Percentiles rank a stretch among this genome's conserved stretches.
Conservation (phyloP, 2,113 vertebrate species). For the Sitta europaea region DNA sequence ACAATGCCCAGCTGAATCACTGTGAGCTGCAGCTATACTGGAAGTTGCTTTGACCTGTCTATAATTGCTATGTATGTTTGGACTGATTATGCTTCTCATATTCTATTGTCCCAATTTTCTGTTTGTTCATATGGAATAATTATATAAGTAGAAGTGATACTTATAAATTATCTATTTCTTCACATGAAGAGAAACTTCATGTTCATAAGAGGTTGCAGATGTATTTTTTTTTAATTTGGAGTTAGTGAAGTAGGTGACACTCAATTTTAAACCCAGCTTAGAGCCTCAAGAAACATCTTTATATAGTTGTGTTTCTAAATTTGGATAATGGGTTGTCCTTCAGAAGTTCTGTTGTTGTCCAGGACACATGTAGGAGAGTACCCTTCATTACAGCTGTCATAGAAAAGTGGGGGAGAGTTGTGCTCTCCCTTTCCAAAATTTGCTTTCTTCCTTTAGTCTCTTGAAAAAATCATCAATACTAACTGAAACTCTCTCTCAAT, state of each 20-base stretch:
- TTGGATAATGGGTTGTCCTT: not conserved
- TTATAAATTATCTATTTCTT: not conserved
- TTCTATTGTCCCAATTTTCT: not conserved
- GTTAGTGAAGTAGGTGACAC: not conserved
- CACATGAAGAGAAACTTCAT: not conserved
- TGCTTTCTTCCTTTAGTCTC: not conserved
- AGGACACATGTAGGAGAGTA: not conserved
- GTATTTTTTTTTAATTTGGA: not conserved
- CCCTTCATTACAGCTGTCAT: not conserved
- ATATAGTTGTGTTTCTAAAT: not conserved
- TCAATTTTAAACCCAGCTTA: not conserved
- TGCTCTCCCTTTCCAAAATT: not conserved
- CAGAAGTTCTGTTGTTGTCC: not conserved
- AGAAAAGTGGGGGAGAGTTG: not conserved
- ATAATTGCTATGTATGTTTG: not conserved
- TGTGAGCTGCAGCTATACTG: not conserved
- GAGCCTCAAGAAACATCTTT: not conserved
- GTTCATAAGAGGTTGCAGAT: not conserved
- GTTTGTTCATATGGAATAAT: not conserved
- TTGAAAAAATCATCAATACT: not conserved
- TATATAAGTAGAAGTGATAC: not conserved
- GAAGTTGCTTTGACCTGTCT: not conserved
- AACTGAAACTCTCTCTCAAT: not conserved
- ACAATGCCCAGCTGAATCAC: not conserved
- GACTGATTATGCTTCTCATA: not conserved